These are phyloP conservation scores for Oxyteleia sp. DNA, from an alignment of 2,888 invertebrate genomes.

Conservation along the genomic window DNA sequence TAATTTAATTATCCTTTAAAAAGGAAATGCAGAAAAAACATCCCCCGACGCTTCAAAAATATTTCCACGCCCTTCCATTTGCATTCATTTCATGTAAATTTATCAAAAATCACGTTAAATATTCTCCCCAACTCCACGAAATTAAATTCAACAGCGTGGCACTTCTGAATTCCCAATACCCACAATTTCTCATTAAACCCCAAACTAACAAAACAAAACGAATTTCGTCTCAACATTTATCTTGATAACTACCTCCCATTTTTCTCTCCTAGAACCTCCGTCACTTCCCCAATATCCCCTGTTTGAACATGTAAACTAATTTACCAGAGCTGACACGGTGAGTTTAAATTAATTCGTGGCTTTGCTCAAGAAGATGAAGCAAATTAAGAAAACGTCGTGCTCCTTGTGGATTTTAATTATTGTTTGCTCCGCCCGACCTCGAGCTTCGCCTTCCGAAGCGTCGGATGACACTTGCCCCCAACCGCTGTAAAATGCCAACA, in stretches of 20 bases:
- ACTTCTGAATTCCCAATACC: conserved; percentile 44
- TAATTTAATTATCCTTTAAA: too few species aligned
- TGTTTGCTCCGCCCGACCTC: conserved; percentile 62
- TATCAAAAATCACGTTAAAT: conserved; percentile 39
- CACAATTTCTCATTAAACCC: conserved; percentile 63
- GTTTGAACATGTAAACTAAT: conserved; percentile 72
- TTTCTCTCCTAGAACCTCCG: conserved; percentile 49
- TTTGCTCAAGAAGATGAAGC: conserved; percentile 69
- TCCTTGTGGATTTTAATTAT: conserved; percentile 68
- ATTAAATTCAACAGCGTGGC: conserved; percentile 44
- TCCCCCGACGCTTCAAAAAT: too few species aligned
- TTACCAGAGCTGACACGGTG: conserved; percentile 67
- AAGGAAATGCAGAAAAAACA: too few species aligned
- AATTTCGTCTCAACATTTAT: conserved; percentile 66
- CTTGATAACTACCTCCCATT: conserved; percentile 69
- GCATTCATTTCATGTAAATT: conserved; percentile 36
- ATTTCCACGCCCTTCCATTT: too few species aligned
- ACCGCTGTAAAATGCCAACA: conserved; percentile 9
- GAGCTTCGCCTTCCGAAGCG: conserved; percentile 27
- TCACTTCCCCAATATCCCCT: conserved; percentile 45
- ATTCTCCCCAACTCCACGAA: conserved; percentile 4
- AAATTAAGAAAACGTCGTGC: conserved; percentile 63
- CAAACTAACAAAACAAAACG: conserved; percentile 65
- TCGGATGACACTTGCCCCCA: not conserved
- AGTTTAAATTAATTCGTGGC: conserved; percentile 71